These are phyloP conservation scores for Cardiocondyla obscurior DNA, from an alignment of 1,140 invertebrate species.

Conservation along the genomic window DNA sequence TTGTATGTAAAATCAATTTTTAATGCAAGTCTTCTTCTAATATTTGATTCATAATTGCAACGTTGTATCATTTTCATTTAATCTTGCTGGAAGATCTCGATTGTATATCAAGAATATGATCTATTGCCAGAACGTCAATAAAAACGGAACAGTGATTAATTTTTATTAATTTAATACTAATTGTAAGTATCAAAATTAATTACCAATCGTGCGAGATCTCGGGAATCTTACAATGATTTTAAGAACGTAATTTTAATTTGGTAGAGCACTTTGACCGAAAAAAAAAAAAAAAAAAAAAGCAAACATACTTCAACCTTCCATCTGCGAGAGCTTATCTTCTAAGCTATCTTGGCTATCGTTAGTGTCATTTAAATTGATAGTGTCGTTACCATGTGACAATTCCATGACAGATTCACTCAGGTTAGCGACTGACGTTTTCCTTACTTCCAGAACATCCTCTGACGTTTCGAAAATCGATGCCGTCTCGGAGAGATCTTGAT, in stretches of 20 bases:
- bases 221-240: not conserved
- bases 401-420: constrained; percentile 75
- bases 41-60: not conserved
- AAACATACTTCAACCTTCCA: constrained; percentile 78
- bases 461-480: constrained; percentile 78
- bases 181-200: constrained; percentile 19
- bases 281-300: not conserved
- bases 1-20: not conserved
- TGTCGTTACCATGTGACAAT: constrained; percentile 71
- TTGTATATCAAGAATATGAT: not conserved
- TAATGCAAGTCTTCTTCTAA: not conserved
- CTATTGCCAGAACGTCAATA: not conserved
- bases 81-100: not conserved
- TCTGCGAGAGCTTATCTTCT: constrained; percentile 82
- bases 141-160: not conserved
- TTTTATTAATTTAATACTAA: not conserved
- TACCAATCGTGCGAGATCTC: not conserved
- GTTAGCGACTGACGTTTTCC: constrained; percentile 55
- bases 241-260: not conserved
- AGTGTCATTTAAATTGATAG: constrained; percentile 79
- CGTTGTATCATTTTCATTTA: not conserved
- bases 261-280: not conserved
- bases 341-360: constrained; percentile 82
- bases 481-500: constrained; percentile 71
- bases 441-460: constrained; percentile 63